Evolutionary conservation across 2,113 vertebrate genomes (phyloP), one percentile per base, ranked within the genome.

Genomic region (Nyctibius bracteatus): DNA sequence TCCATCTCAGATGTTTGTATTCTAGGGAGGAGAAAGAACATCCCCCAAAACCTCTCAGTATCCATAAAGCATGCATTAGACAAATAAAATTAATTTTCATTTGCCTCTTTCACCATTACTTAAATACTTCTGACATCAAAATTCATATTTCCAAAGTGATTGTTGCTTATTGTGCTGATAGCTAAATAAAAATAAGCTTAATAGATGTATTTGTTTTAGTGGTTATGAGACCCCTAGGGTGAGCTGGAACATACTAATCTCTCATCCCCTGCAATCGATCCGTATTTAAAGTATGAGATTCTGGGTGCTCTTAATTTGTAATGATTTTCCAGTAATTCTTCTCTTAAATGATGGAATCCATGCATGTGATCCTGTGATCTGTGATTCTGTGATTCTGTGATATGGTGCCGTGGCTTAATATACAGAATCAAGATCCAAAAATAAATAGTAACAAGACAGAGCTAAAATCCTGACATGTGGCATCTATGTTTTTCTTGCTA

Each of bases 31-130:
- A 5, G 47, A 23, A 57, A 47, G n/a, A 21, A 0, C 7, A 41
- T 30, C 11, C 8, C 13, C 0, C 1, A 54, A 51, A 19, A 8
- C 1, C 5, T 10, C 27, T 65, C 19, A 37, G 9, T 17, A 81
- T 19, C 33, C 33, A 10, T n/a, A 31, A 18, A 68, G 24, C 10
- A 31, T 39, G 23, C 47, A 46, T 3, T 52, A 31, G 43, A 28
- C 47, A 35, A 47, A 44, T 22, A 41, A 33, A 65, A 39, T 9
- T 8, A n/a, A 16, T 68, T 74, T n/a, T 59, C 8, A 9, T 59
- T 55, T 30, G 3, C 17, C 9, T 37, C 25, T 82, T 79, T 24
- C 13, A 44, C 21, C 3, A 43, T 57, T 23, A 52, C 7, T 57
- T 77, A 67, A n/a, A 35, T 37, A 54, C 3, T 55, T 54, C 35